These are phyloP conservation scores for Trachymyrmex septentrionalis DNA, from an alignment of 1,140 invertebrate genomes.

Conservation along the genomic window DNA sequence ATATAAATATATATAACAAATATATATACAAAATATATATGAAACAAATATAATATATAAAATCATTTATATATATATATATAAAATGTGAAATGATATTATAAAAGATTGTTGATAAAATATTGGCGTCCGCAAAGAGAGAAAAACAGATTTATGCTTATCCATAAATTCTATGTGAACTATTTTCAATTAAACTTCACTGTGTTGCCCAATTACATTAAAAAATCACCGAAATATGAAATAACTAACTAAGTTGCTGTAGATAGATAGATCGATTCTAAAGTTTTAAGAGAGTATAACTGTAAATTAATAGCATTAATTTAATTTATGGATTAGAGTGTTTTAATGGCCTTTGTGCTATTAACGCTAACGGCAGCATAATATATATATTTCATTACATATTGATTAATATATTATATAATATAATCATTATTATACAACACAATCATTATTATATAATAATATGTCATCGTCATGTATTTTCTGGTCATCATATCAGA, in stretches of 20 bases:
- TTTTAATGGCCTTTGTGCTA: slow-evolving; percentile 67
- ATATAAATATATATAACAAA: slow-evolving; percentile 23
- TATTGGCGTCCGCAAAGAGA: slow-evolving; percentile 82
- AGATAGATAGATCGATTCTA: slow-evolving; percentile 75
- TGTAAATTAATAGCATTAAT: slow-evolving; percentile 68
- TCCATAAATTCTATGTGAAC: slow-evolving; percentile 80
- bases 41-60: slow-evolving; percentile 55
- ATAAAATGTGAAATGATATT: slow-evolving; percentile 73
- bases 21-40: slow-evolving; percentile 61
- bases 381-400: slow-evolving; percentile 69
- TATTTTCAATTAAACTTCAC: slow-evolving; percentile 77
- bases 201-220: slow-evolving; percentile 76
- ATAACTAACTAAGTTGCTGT: slow-evolving; percentile 69
- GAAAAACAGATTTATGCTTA: slow-evolving; percentile 78
- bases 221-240: slow-evolving; percentile 62
- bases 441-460: no score
- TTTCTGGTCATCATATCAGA: slow-evolving; percentile 67
- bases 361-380: slow-evolving; percentile 73
- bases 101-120: slow-evolving; percentile 83
- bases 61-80: slow-evolving; percentile 62
- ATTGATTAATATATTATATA: slow-evolving; percentile 53
- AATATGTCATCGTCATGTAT: slow-evolving; percentile 30
- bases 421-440: no score
- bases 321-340: slow-evolving; percentile 74
- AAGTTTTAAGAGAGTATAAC: slow-evolving; percentile 69